A percentile compares a stretch with the other conserved stretches of the same genome.
Evolutionary conservation across 2,113 vertebrate genomes (phyloP).

Genomic region (Ivindomyrus marchei): DNA sequence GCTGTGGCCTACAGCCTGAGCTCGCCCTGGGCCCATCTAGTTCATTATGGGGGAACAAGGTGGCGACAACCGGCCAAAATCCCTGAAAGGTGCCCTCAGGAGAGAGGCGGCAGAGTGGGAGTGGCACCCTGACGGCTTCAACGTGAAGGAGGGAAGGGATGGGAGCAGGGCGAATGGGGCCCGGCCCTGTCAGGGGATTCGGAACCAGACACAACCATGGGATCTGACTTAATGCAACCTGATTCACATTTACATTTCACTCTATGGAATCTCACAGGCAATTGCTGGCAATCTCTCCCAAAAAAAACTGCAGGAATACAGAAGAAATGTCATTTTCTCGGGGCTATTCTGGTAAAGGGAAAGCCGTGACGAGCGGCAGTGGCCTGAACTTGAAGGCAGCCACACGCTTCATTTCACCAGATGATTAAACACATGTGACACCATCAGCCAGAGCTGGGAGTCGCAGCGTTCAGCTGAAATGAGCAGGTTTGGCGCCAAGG

Average conservation of each 20-base stretch:
- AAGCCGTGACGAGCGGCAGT: neutral
- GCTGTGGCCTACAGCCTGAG: neutral
- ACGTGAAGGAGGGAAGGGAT: neutral
- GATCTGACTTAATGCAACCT: neutral
- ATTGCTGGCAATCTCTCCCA: neutral
- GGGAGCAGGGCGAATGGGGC: neutral
- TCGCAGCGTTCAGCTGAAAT: neutral
- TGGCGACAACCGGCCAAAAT: neutral
- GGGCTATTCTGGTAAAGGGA: neutral
- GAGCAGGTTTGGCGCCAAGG: neutral
- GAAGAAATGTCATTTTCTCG: neutral
- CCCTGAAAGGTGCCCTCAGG: neutral
- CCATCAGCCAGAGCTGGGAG: neutral
- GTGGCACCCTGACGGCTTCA: neutral
- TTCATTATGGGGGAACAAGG: neutral
- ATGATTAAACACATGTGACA: neutral
- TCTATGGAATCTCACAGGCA: neutral
- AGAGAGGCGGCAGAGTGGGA: neutral
- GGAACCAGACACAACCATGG: neutral
- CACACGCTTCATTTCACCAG: neutral
- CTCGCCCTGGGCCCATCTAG: neutral
- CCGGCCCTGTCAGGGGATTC: neutral
- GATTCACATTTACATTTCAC: neutral
- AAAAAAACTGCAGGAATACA: neutral
- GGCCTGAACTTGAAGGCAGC: neutral